Conservation (phyloP, 1,140 invertebrate species). For the Drosophila sucinea region DNA sequence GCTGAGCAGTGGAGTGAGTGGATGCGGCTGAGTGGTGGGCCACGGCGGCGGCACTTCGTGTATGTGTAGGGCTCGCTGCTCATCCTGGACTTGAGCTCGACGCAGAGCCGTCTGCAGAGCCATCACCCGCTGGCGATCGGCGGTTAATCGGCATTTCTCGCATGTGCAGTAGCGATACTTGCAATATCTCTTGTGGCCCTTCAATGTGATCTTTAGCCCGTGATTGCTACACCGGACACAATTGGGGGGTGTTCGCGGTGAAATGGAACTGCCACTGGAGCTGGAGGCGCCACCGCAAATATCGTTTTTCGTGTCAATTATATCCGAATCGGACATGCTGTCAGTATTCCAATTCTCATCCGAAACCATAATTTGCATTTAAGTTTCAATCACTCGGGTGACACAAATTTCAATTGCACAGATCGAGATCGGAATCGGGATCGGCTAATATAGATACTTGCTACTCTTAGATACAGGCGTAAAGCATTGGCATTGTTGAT, state of each 20-base stretch:
- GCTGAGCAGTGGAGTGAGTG: slow-evolving; percentile 26
- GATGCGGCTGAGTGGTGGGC: slow-evolving; percentile 19
- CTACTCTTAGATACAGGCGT: background rate
- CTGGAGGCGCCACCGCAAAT: slow-evolving; percentile 84
- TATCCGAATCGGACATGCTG: slow-evolving; percentile 82
- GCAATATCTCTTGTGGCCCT: slow-evolving; percentile 96
- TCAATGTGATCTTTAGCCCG: slow-evolving; percentile 91
- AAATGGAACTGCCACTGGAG: slow-evolving; percentile 84
- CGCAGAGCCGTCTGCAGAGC: slow-evolving; percentile 90
- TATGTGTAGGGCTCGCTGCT: slow-evolving; percentile 84
- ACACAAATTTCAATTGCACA: background rate
- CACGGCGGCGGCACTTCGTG: slow-evolving; percentile 81
- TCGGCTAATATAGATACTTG: background rate
- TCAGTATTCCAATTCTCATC: slow-evolving; percentile 82
- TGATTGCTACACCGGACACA: slow-evolving; percentile 95
- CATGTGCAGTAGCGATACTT: slow-evolving; percentile 91
- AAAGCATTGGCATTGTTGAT: slow-evolving; percentile 21
- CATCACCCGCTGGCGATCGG: slow-evolving; percentile 91
- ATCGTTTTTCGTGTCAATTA: slow-evolving; percentile 79
- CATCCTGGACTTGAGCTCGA: slow-evolving; percentile 90
- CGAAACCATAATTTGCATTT: slow-evolving; percentile 69
- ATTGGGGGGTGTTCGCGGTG: slow-evolving; percentile 88
- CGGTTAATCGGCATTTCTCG: slow-evolving; percentile 92
- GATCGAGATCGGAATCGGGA: background rate
- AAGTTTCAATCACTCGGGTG: slow-evolving; percentile 12